Evolutionary conservation across 2,888 invertebrate genomes (phyloP), one percentile per base, ranked within the genome.

Genomic region (Tachina lurida): DNA sequence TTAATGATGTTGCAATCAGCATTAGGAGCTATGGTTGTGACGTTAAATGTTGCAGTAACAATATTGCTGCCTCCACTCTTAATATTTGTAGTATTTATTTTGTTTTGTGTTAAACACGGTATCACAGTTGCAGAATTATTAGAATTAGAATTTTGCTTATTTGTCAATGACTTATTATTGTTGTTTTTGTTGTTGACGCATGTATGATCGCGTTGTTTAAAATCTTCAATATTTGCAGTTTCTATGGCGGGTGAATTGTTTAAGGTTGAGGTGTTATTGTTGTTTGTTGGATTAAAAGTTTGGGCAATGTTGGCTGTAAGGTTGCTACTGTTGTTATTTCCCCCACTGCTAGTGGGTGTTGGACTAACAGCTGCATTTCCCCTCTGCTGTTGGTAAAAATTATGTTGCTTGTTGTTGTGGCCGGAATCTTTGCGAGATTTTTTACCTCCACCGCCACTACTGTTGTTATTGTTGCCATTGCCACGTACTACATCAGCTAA

Each of bases 401-500:
- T 88, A 19, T 89, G 88, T 45, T 90, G 88, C 70, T 89, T 87
- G 45, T 78, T 87, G 84, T 87, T 90, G 86, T 90, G 89, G 80
- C 88, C 88, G 12, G 89, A 90, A 79, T 92, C 92, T 86, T 92
- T 92, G 54, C 92, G 91, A n/a, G 90, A 89, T 84, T 92, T 92
- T 82, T 90, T 91, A 65, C 71, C 85, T 65, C 65, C 74, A 10
- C 80, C 81, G 45, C 49, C 70, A 22, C 87, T 88, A 54, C 74
- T 87, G 49, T 71, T 87, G 19, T 73, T 87, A 45, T 71, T 84
- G 19, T 87, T 87, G 71, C 95, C 95, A 56, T 95, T 95, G 80
- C 96, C 96, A 8, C 96, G 96, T 67, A 97, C 96, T 60, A 97
- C 96, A 92, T 97, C 97, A 13, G 96, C 95, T 89, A 96, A 94